Conservation (phyloP, 2,888 invertebrate genomes). For the Philereme transversata region DNA sequence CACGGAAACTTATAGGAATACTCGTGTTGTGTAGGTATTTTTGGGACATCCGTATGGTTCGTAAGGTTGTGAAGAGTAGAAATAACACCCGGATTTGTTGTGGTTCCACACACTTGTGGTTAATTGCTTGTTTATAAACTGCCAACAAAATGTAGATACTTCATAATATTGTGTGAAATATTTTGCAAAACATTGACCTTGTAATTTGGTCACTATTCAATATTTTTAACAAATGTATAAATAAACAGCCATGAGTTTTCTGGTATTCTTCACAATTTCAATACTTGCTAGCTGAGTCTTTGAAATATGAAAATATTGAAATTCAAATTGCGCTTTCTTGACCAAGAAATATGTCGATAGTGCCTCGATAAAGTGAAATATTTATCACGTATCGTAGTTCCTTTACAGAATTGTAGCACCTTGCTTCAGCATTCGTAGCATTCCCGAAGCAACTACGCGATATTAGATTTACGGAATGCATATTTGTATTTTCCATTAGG, state of each 20-base stretch:
- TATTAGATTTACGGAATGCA: constrained; percentile 23
- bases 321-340: constrained; percentile 20
- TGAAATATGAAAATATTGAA: constrained; percentile 28
- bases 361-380: constrained; percentile 26
- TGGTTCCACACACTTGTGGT: too few species aligned
- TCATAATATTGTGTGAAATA: too few species aligned
- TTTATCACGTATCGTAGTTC: constrained; percentile 29
- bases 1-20: constrained; percentile 72
- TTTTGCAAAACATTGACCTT: too few species aligned
- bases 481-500: constrained; percentile 6
- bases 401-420: constrained; percentile 22
- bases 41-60: too few species aligned
- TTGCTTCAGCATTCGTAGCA: constrained; percentile 21
- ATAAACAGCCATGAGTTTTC: too few species aligned
- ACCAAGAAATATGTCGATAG: constrained; percentile 26
- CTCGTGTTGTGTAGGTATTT: background rate
- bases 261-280: constrained; percentile 10
- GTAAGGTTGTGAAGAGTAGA: too few species aligned
- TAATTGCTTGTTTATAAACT: too few species aligned
- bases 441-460: constrained; percentile 18
- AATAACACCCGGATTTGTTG: too few species aligned
- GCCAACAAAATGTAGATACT: too few species aligned
- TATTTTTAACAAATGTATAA: too few species aligned
- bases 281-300: constrained; percentile 7
- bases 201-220: too few species aligned